Conservation (phyloP, 2,888 invertebrate genomes). For the Achlya flavicornis region DNA sequence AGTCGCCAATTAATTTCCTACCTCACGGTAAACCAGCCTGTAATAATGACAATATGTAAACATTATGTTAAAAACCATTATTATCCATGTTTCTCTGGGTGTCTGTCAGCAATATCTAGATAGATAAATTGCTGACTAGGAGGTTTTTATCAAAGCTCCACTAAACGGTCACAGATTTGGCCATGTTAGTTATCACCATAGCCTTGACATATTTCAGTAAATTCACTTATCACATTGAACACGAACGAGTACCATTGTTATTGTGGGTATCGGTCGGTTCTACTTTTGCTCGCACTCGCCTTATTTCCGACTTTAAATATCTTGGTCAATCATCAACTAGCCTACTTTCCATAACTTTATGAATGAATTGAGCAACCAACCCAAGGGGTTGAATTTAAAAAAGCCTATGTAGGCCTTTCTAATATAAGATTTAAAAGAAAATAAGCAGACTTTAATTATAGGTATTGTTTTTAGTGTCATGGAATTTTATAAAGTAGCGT, state of each 20-base stretch:
- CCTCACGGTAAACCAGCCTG: neutral
- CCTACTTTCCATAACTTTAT: neutral
- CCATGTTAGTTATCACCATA: neutral
- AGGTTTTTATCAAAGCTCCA: conserved; percentile 5
- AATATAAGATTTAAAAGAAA: too few species aligned
- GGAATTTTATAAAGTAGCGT: neutral
- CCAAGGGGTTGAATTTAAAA: neutral
- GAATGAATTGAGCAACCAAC: neutral
- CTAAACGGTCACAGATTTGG: neutral
- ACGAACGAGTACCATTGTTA: neutral
- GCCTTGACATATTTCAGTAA: neutral
- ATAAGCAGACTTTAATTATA: too few species aligned
- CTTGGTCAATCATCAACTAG: neutral
- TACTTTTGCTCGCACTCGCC: neutral
- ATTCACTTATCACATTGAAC: conserved; percentile 2
- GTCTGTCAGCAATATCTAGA: neutral
- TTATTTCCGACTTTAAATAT: neutral
- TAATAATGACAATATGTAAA: neutral
- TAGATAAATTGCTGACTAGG: conserved; percentile 5
- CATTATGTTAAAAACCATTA: neutral
- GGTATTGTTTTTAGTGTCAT: too few species aligned
- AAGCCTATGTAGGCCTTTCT: too few species aligned
- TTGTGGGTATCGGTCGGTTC: neutral
- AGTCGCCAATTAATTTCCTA: neutral
- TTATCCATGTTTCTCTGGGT: neutral